A percentile compares a stretch with the other conserved stretches of the same genome.
phyloP scores from a whole-genome alignment of 2,113 vertebrate genomes.

The Megaleporinus macrocephalus region DNA sequence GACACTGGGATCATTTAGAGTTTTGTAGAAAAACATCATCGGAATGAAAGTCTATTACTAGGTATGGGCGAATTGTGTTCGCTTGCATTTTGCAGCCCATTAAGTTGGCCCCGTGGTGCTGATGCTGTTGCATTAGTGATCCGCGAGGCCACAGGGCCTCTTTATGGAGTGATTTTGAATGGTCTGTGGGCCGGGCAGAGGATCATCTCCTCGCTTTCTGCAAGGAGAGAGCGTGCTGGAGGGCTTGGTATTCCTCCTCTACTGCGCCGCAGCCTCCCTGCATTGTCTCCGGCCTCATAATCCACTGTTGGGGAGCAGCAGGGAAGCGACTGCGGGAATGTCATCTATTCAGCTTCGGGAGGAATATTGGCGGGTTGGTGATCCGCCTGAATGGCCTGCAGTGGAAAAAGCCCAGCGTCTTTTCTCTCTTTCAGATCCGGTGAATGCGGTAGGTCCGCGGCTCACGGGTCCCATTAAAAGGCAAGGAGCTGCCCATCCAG shows the following conservation, averaged over 20 bases:
- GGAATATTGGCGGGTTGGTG: slow-evolving; percentile 27
- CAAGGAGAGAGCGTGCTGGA: slow-evolving; percentile 23
- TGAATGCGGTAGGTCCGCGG: slow-evolving; percentile 24
- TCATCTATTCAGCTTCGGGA: slow-evolving; percentile 29
- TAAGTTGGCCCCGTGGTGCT: slow-evolving; percentile 17
- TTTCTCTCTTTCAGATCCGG: slow-evolving; percentile 21
- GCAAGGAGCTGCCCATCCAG: slow-evolving; percentile 25
- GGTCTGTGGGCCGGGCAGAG: slow-evolving; percentile 18
- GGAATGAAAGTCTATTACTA: background rate
- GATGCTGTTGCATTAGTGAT: slow-evolving; percentile 46
- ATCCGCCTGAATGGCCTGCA: slow-evolving; percentile 25
- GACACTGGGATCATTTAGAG: background rate
- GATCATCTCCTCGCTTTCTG: slow-evolving; percentile 37
- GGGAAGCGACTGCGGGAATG: slow-evolving; percentile 36
- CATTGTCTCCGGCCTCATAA: slow-evolving; percentile 50
- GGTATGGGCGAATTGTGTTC: slow-evolving; percentile 27
- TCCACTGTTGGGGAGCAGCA: slow-evolving; percentile 36
- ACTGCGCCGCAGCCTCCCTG: background rate
- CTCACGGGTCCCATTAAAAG: slow-evolving; percentile 37
- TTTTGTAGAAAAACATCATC: background rate
- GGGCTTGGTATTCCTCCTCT: slow-evolving; percentile 31
- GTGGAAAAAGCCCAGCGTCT: slow-evolving; percentile 29
- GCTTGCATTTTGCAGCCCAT: slow-evolving; percentile 33
- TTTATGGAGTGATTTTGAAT: slow-evolving; percentile 36
- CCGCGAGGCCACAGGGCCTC: slow-evolving; percentile 32